phyloP scores from a whole-genome alignment of 2,888 invertebrate genomes.

The Dendrolimus pini region DNA sequence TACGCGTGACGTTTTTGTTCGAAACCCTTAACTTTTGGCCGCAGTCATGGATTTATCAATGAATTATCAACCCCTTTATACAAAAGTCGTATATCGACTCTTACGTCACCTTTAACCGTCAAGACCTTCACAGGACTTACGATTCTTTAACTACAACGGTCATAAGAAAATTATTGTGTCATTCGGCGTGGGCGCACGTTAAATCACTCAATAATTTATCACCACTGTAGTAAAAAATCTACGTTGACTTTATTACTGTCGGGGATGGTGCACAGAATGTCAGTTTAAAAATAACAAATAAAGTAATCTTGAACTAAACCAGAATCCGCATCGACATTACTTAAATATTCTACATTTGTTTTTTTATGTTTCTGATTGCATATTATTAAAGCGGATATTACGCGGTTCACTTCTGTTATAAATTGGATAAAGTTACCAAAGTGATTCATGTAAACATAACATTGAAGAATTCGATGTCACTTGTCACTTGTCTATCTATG shows the following conservation, averaged over 20 bases:
- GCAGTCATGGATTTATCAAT: conserved; percentile 44
- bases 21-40: conserved; percentile 24
- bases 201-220: neutral
- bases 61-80: conserved; percentile 36
- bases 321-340: no score
- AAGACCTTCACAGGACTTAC: conserved; percentile 53
- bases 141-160: conserved; percentile 1
- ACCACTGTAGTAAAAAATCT: conserved; percentile 2
- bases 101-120: conserved; percentile 53
- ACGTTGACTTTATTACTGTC: neutral
- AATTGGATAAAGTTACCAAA: no score
- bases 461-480: no score
- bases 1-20: conserved; percentile 1
- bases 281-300: no score
- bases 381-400: no score
- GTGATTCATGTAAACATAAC: no score
- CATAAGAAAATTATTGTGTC: neutral
- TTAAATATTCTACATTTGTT: no score
- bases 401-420: no score
- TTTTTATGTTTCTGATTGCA: no score
- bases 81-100: conserved; percentile 50
- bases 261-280: no score
- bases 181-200: neutral
- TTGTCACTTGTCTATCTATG: no score
- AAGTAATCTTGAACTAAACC: no score